phyloP scores from a whole-genome alignment of 2,113 vertebrate genomes.

The Alethe diademata region DNA sequence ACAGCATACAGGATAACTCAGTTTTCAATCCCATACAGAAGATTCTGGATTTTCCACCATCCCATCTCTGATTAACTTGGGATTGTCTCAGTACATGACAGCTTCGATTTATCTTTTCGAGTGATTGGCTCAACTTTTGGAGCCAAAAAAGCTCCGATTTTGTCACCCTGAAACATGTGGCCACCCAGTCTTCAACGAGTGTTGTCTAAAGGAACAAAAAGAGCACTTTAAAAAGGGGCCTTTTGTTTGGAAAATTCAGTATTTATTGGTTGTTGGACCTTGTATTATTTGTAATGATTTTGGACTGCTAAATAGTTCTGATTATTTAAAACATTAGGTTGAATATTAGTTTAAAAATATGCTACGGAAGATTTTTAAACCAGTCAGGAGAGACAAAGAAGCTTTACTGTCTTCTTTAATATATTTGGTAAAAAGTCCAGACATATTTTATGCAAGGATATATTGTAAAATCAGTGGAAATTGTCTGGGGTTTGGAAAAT shows the following conservation, averaged over 20 bases:
- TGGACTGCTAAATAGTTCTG: neutral
- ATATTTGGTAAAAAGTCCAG: neutral
- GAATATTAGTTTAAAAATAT: neutral
- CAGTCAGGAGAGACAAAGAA: neutral
- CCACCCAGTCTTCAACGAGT: neutral
- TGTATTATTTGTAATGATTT: neutral
- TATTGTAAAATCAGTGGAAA: neutral
- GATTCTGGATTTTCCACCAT: neutral
- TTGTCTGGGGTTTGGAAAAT: neutral
- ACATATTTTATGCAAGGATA: neutral
- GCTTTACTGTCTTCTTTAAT: neutral
- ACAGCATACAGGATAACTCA: accelerated
- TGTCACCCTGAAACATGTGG: neutral
- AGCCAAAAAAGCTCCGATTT: neutral
- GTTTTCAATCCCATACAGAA: neutral
- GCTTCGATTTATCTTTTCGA: neutral
- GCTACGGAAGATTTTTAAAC: neutral
- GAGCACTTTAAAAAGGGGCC: accelerated
- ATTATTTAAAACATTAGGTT: neutral
- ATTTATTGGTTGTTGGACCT: neutral
- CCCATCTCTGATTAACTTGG: neutral
- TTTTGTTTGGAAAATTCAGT: neutral
- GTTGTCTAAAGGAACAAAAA: neutral
- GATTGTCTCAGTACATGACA: neutral
- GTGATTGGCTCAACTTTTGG: neutral